phyloP scores from a whole-genome alignment of 2,113 vertebrate genomes.

The Panthera tigris region DNA sequence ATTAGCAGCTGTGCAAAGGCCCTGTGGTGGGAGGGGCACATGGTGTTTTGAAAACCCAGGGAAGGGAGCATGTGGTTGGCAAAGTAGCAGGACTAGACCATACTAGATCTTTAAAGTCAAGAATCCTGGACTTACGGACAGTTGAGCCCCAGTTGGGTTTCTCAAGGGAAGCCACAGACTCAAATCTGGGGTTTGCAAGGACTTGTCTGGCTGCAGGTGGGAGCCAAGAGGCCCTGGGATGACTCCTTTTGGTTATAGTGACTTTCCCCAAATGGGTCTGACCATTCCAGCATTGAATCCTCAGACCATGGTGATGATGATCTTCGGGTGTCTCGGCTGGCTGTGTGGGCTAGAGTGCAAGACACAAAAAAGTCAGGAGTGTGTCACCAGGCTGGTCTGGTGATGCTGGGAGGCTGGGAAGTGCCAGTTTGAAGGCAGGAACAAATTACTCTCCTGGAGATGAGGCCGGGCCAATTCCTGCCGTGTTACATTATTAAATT shows the following conservation, averaged over 20 bases:
- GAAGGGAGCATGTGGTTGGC: background rate
- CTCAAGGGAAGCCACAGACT: background rate
- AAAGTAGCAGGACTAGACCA: background rate
- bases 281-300: background rate
- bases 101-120: background rate
- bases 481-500: slow-evolving; percentile 85
- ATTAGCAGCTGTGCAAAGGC: background rate
- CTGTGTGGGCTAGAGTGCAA: background rate
- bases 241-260: background rate
- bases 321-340: background rate
- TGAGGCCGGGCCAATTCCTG: slow-evolving; percentile 75
- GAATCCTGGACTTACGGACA: background rate
- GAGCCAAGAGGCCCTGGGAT: background rate
- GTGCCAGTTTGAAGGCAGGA: slow-evolving; percentile 78
- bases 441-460: slow-evolving; percentile 82
- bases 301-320: background rate
- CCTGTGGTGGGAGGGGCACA: background rate
- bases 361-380: background rate
- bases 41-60: background rate
- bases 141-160: background rate
- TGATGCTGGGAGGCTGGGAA: slow-evolving; percentile 45
- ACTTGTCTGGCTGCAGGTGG: background rate
- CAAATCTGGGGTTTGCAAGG: background rate
- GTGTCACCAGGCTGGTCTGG: slow-evolving; percentile 63
- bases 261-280: background rate